phyloP scores from a whole-genome alignment of 2,888 invertebrate genomes.

The Drosophila flavopinicola region DNA sequence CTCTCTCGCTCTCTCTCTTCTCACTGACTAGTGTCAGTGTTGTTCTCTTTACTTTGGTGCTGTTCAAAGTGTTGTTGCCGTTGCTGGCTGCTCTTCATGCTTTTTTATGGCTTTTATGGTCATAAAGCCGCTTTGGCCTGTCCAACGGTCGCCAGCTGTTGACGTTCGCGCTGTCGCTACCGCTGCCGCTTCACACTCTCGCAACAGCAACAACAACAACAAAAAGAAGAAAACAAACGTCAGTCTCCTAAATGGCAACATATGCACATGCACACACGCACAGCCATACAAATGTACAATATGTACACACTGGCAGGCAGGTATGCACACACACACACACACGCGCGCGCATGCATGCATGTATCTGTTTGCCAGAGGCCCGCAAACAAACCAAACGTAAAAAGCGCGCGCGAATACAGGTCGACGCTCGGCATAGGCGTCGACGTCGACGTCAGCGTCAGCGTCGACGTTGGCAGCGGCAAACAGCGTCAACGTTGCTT shows the following conservation, averaged over 20 bases:
- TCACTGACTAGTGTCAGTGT: conserved; percentile 20
- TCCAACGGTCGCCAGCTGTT: conserved; percentile 71
- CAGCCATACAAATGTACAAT: conserved; percentile 9
- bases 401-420: conserved; percentile 80
- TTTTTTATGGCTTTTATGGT: conserved; percentile 77
- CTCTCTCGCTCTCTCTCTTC: conserved; percentile 25
- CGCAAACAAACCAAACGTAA: conserved; percentile 67
- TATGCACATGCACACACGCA: conserved; percentile 51
- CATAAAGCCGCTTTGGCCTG: conserved; percentile 73
- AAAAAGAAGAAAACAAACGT: conserved; percentile 38
- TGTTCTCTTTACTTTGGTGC: conserved; percentile 32
- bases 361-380: conserved; percentile 31
- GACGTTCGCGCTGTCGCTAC: conserved; percentile 37
- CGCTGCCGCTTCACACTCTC: conserved; percentile 66
- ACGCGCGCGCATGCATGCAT: conserved; percentile 1
- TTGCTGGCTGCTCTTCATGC: conserved; percentile 58
- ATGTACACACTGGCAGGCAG: conserved; percentile 31
- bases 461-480: conserved; percentile 2
- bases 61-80: conserved; percentile 42
- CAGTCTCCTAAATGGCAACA: conserved; percentile 67
- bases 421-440: conserved; percentile 70
- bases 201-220: conserved; percentile 40
- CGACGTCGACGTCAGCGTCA: conserved; percentile 18
- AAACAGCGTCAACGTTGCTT: conserved; percentile 36
- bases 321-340: conserved; percentile 41